Conservation (phyloP, 2,797 vertebrate species). For the Lagodon rhomboides region DNA sequence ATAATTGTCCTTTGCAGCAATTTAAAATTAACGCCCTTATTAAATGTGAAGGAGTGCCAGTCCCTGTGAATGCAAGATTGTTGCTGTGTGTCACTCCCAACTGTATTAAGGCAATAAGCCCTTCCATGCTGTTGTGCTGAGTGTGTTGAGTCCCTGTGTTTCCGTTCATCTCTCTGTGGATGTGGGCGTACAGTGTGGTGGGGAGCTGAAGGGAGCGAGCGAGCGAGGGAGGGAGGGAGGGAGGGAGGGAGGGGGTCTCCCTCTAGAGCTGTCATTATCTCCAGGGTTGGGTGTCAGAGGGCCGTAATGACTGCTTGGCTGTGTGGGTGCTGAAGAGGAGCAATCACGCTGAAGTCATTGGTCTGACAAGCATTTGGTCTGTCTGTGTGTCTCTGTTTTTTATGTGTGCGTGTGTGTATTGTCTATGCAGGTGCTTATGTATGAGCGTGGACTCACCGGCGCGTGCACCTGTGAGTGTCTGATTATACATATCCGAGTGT, state of each 20-base stretch:
- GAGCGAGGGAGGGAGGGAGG: not conserved
- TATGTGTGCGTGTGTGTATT: slow-evolving; percentile 13
- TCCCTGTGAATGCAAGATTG: not conserved
- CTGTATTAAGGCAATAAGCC: slow-evolving; percentile 18
- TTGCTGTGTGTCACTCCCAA: slow-evolving; percentile 19
- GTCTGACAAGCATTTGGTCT: slow-evolving; percentile 48
- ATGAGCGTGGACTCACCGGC: not conserved
- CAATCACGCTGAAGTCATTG: slow-evolving; percentile 60
- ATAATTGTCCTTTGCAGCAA: not conserved
- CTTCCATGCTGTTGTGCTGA: slow-evolving; percentile 41
- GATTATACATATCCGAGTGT: slow-evolving; percentile 52
- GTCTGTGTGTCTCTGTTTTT: not conserved
- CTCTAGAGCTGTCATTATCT: slow-evolving; percentile 73
- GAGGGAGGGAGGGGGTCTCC: slow-evolving; percentile 11
- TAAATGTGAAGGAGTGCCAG: not conserved
- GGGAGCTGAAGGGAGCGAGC: not conserved
- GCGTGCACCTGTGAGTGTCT: slow-evolving; percentile 35
- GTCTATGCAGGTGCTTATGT: slow-evolving; percentile 33
- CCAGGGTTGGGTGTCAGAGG: slow-evolving; percentile 59
- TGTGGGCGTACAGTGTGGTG: slow-evolving; percentile 46
- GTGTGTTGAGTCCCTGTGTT: slow-evolving; percentile 32
- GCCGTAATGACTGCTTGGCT: slow-evolving; percentile 59
- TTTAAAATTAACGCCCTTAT: not conserved
- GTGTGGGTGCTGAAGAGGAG: slow-evolving; percentile 78
- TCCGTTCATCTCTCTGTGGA: slow-evolving; percentile 44